A percentile compares a stretch with the other conserved stretches of the same genome.
These are phyloP conservation scores for Temnothorax unifasciatus DNA, from an alignment of 2,888 invertebrate species.

Conservation along the genomic window DNA sequence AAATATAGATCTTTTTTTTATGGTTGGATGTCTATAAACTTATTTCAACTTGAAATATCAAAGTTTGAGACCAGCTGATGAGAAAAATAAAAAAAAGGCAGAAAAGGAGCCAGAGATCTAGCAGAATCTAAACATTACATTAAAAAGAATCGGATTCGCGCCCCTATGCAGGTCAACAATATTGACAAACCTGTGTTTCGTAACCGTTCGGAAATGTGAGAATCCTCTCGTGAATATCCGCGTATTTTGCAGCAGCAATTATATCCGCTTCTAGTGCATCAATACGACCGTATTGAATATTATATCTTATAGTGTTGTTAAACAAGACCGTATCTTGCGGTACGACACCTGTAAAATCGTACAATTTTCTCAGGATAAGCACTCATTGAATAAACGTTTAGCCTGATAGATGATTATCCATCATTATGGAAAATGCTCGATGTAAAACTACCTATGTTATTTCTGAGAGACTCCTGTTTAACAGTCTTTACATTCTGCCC, in stretches of 20 bases:
- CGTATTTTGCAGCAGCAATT: constrained; percentile 95
- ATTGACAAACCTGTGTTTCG: constrained; percentile 90
- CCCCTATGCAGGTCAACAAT: background rate
- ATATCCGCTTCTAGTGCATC: constrained; percentile 93
- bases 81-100: background rate
- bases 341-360: constrained; percentile 90
- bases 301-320: constrained; percentile 97
- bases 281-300: constrained; percentile 96
- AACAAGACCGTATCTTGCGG: constrained; percentile 99
- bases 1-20: background rate
- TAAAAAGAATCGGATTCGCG: background rate
- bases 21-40: background rate
- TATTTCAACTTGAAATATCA: background rate
- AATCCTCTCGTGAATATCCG: constrained; percentile 97
- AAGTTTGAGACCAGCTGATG: background rate
- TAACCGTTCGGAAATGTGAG: constrained; percentile 96
- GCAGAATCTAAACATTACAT: background rate
- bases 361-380: constrained; percentile 4
- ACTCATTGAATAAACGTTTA: background rate
- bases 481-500: constrained; percentile 96
- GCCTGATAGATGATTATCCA: background rate
- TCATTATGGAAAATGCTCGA: background rate
- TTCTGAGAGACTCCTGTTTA: constrained; percentile 93
- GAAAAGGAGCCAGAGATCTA: background rate
- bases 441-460: constrained; percentile 89